Evolutionary conservation across 1,140 invertebrate species (phyloP).

Genomic region (Drosophila arizonae): DNA sequence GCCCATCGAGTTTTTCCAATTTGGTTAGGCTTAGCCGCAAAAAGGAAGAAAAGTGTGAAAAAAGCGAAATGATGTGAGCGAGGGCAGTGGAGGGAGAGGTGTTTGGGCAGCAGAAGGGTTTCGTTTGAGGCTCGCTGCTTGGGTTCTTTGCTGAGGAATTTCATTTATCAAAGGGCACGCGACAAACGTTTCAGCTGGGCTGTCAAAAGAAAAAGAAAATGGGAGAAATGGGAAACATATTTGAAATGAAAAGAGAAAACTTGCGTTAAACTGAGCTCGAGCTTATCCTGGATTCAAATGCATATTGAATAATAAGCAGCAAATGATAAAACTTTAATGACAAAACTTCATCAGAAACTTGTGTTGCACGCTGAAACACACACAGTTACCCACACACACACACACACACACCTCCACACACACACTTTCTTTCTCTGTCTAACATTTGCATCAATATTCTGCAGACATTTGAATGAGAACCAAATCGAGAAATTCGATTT

Average conservation of each 20-base stretch:
- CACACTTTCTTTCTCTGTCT: too few relatives aligned
- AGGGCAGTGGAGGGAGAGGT: background rate
- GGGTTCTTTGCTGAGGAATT: slow-evolving; percentile 47
- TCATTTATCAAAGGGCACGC: slow-evolving; percentile 60
- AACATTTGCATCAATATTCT: background rate
- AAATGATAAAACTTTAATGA: slow-evolving; percentile 63
- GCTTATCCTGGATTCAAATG: slow-evolving; percentile 13
- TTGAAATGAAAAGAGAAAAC: slow-evolving; percentile 7
- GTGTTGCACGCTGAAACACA: background rate
- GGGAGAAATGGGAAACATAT: slow-evolving; percentile 11
- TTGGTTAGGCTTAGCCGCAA: slow-evolving; percentile 32
- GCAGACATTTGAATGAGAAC: slow-evolving; percentile 73
- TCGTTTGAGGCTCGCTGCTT: slow-evolving; percentile 4
- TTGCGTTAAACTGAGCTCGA: background rate
- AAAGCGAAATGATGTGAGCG: background rate
- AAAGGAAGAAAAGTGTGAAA: background rate
- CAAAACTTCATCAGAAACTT: slow-evolving; percentile 46
- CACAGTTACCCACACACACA: background rate
- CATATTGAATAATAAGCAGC: slow-evolving; percentile 52
- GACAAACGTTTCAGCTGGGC: slow-evolving; percentile 9
- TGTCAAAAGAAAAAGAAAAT: slow-evolving; percentile 14
- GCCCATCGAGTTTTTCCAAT: slow-evolving; percentile 43
- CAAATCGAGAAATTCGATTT: slow-evolving; percentile 81
- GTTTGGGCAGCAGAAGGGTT: background rate
- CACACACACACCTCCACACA: slow-evolving; percentile 23